phyloP scores from a whole-genome alignment of 2,797 vertebrate genomes.

The Falco concolor region DNA sequence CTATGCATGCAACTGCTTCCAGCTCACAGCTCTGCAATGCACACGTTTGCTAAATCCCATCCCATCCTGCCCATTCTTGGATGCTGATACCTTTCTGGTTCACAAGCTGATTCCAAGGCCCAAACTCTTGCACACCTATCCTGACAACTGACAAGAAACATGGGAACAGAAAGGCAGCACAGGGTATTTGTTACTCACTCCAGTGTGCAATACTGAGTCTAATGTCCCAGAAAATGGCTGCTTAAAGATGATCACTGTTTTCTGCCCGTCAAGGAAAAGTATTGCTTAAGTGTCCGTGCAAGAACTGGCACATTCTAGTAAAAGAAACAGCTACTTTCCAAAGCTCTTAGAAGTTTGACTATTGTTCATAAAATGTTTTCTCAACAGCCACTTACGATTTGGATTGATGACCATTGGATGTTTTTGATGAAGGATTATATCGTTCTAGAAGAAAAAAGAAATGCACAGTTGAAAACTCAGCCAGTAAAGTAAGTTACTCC shows the following conservation, averaged over 20 bases:
- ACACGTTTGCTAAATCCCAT: rapidly evolving
- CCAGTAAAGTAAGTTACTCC: background rate
- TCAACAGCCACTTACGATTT: constrained; percentile 81
- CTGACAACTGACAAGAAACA: background rate
- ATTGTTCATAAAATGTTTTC: background rate
- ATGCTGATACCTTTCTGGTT: background rate
- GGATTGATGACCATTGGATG: constrained; percentile 85
- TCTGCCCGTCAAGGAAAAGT: background rate
- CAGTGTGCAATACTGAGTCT: background rate
- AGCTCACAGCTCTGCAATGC: background rate
- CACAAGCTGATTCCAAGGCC: background rate
- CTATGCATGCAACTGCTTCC: background rate
- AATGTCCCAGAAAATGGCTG: background rate
- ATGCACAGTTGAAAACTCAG: background rate
- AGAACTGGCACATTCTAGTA: background rate
- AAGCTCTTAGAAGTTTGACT: background rate
- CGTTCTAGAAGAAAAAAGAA: constrained; percentile 78
- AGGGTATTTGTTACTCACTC: background rate
- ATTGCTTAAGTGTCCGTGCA: background rate
- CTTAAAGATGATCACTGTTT: background rate
- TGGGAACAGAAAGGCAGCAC: background rate
- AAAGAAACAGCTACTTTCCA: background rate
- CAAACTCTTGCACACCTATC: background rate
- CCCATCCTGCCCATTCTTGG: background rate
- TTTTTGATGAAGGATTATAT: constrained; percentile 86